Evolutionary conservation across 2,797 vertebrate genomes (phyloP), one percentile per base, ranked within the genome.

Genomic region (Anabas testudineus): DNA sequence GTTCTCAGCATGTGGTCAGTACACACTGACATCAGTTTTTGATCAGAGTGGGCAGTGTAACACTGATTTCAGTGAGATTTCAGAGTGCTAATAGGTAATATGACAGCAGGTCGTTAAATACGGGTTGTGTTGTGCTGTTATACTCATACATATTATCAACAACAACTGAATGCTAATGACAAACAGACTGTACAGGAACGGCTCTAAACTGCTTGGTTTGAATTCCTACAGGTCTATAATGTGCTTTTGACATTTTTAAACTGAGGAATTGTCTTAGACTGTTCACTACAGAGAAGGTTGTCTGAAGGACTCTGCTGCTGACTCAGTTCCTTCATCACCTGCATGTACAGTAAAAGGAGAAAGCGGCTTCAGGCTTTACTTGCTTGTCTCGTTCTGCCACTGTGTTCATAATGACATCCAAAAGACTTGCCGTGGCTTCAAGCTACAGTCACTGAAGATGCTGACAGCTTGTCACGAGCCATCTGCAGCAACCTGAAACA

Each of bases 401-500:
- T 43, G 52, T 49, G 41, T 16, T 68, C 64, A 61, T 45, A 39
- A 41, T 15, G 32, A 56, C 75, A 78, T 2, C 24, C 28, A 15
- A 65, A 51, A 42, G 54, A 32, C 46, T 26, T 21, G 19, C 18
- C 32, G 19, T 49, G 56, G 53, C 66, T 74, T 52, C 19, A 14
- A 55, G 60, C 56, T 49, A 4, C 61, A 28, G 1, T 60, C 49
- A 22, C 19, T 26, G 36, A 54, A 32, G 37, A 64, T 49, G 52
- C 26, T 21, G 62, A 55, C 52, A 42, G 51, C 36, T 34, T 61
- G 46, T 71, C 67, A 52, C 39, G 30, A 60, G 28, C 19, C 26
- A 67, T 63, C 37, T 37, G 32, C 37, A 61, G 41, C 32, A 30
- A 43, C 28, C 28, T 49, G 43, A 59, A 47, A 49, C 67, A 36